Base-by-base conservation (phyloP, 2,888 invertebrate species). In the Eristalis pertinax region DNA sequence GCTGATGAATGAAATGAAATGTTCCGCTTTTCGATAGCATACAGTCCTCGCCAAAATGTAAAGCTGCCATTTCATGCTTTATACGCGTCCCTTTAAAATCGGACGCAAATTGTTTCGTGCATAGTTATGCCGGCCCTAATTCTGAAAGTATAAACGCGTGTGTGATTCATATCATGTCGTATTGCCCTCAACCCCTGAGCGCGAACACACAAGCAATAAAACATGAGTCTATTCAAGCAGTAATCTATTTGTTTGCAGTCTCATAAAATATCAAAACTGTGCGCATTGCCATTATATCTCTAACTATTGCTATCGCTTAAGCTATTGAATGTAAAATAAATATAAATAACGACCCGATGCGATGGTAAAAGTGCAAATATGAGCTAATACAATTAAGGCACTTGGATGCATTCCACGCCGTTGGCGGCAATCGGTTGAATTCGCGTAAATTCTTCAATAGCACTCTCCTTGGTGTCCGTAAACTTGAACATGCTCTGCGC, bases 401-500 rank as follows among this genome's bases (percentile, higher is more conserved):
- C 19, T 64, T 75, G 63, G 38, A 62, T 19, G 26, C 24, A 43
- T 50, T 67, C 67, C 2, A 38, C 19, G 1, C 38, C 70, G n/a
- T 38, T 83, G 26, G 38, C 43, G 26, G 38, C 43, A 58, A 32
- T 85, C 50, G 50, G 2, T 19, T 68, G 64, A 35, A 56, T 32
- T 10, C 26, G 69, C 7, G 80, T 29, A 10, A 70, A 26, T 43
- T 87, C 87, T 10, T 81, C 73, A 56, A 92, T 74, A 72, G 91
- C 82, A 72, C 91, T 91, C 2, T 90, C 69, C 22, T 91, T 89
- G 63, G 89, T 90, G 83, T 90, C 90, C 10, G 90, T 90, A 77
- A 89, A 91, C 78, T 89, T 90, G 41, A 93, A 92, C 88, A 91
- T 91, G 26, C 84, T 84, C 41, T 90, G 90, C 22, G 90, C 90